Base-by-base conservation (phyloP, 2,797 vertebrate genomes). In the Brachyrhaphis roseni region DNA sequence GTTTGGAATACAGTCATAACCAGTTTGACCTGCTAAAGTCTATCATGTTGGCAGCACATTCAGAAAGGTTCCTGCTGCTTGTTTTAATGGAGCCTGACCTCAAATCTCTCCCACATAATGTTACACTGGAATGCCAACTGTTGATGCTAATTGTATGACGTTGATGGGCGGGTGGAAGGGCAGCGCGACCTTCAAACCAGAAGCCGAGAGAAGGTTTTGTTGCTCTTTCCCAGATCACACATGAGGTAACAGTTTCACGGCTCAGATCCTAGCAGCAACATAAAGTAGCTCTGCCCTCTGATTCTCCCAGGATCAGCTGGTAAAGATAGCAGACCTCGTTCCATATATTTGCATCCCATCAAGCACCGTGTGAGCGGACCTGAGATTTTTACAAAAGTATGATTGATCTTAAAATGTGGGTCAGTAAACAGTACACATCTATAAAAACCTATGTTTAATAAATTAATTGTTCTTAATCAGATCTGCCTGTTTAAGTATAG, bases 291-390 rank as follows among this genome's bases (percentile, higher is more conserved):
- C 26, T 34, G 11, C 31, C 26, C 28, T 39, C n/a, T 1, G 28
- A 79, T 57, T 70, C 78, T 82, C 88, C 80, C 77, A 57, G 36
- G 64, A 76, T 79, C 84, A 89, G 86, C 87, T 89, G 78, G 82
- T 83, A 72, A 79, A 80, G 84, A 91, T 78, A 76, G 77, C 84
- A 95, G 92, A 93, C 93, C 94, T 90, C 89, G 71, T 94, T 95
- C 90, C 94, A 95, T 95, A 95, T 92, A 93, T 95, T 95, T 94
- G 93, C 94, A 95, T 92, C 93, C 84, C 91, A 92, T 87, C 76
- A 45, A 70, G 78, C 82, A 23, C 82, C 82, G 90, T 78, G 86
- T 82, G 78, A 82, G 76, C 72, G 20, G 84, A 82, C 87, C 78
- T 83, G 72, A 80, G 79, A 53, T 83, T 77, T 53, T 87, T 84